These are phyloP conservation scores for Anastatus disparis DNA, from an alignment of 1,140 invertebrate genomes.

Conservation along the genomic window DNA sequence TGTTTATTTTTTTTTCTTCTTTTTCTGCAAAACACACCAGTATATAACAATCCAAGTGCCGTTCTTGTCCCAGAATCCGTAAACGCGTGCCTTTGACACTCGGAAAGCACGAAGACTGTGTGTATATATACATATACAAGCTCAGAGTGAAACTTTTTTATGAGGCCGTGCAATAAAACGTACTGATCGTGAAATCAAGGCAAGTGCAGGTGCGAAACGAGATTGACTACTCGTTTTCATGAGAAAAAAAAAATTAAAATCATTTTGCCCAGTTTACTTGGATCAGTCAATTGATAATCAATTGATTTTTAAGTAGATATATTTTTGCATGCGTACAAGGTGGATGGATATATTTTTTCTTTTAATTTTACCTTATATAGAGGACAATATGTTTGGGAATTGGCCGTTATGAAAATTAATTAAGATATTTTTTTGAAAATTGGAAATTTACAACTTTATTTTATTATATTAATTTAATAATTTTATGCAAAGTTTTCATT, in stretches of 20 bases:
- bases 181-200: constrained; percentile 39
- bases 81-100: too few species aligned
- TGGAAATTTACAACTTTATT: constrained; percentile 20
- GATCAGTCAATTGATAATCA: constrained; percentile 34
- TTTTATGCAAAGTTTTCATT: too few species aligned
- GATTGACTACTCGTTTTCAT: constrained; percentile 24
- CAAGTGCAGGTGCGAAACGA: constrained; percentile 27
- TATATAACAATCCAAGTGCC: too few species aligned
- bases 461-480: too few species aligned
- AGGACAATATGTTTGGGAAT: constrained; percentile 2
- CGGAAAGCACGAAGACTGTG: too few species aligned
- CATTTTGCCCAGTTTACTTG: neutral
- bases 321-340: constrained; percentile 11
- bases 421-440: too few species aligned
- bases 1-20: too few species aligned
- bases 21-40: too few species aligned
- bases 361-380: neutral
- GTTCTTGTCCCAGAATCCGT: too few species aligned
- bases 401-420: constrained; percentile 13
- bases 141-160: too few species aligned
- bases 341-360: too few species aligned
- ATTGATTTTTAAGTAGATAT: constrained; percentile 30
- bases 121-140: too few species aligned
- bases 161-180: constrained; percentile 49
- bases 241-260: neutral